Base-by-base conservation (phyloP, 2,888 invertebrate species). In the Hirudinaria manillensis region DNA sequence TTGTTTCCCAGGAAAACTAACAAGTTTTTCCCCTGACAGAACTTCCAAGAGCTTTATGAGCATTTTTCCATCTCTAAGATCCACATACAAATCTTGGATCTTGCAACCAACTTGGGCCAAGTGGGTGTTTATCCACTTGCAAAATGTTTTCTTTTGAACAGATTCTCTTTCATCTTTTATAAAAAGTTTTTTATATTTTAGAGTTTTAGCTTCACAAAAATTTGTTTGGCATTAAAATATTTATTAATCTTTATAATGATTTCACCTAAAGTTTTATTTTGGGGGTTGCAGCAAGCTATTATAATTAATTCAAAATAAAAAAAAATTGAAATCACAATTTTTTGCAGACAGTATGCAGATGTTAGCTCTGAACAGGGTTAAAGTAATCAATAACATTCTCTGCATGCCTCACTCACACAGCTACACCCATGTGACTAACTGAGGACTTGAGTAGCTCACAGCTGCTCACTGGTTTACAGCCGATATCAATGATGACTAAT, bases 61-160 rank as follows among this genome's bases (percentile, higher is more conserved):
- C 90, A 94, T 95, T 88, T 98, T 98, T 83, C 99, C 99, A 87
- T 99, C 99, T 80, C 99, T 89, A 87, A 99, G 90, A 87, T 99
- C 99, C 82, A 93, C 91, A 87, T 99, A 99, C 76, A 99, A 89
- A 88, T 99, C 99, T 83, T 91, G 91, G 85, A 99, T 97, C 83
- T 96, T 93, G 87, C 92, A 91, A 83, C 94, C 94, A 81, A 98
- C 96, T 78, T 98, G 92, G 79, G 96, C 93, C 84, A 99, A 88
- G 87, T 99, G 99, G 56, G 98, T 99, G 87, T 99, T 99, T 81
- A 99, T 97, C 99, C 99, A 99, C 93, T 99, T 99, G 86, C 95
- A 95, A 88, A 99, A 99, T 78, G 99, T 99, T 87, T 99, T 99
- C 90, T 99, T 99, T 87, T 99, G 99, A 80, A 99, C 99, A 85